Evolutionary conservation across 2,113 vertebrate species (phyloP), one percentile per base, ranked within the genome.

Genomic region (Naja naja): DNA sequence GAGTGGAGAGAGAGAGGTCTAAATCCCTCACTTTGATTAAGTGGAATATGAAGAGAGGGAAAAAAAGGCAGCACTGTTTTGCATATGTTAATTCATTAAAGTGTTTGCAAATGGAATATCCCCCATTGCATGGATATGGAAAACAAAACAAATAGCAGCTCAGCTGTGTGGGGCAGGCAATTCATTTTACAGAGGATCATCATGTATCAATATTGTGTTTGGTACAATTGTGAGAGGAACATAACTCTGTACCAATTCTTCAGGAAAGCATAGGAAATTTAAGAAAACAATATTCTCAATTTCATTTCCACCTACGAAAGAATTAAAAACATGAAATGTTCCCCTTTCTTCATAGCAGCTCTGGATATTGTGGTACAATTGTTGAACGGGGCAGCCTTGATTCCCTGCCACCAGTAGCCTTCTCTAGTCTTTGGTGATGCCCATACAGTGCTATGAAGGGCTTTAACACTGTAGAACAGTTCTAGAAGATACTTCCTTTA

Each of bases 71-170:
- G 7, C 86, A 47, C 45, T 87, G 23, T 93, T 93, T 93, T 93
- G 88, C 81, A 93, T 93, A 87, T 90, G 54, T 93, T 53, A 87
- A 87, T 93, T 93, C 92, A 93, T 87, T 93, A 81, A 93, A 90
- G 53, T 64, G 74, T 86, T 34, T 87, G 92, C 55, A 90, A 92
- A 53, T 5, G 3, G 22, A 90, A 90, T 86, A 64, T 27, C 45
- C 74, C 30, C 39, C 53, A 5, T 85, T 49, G 69, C 11, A 92
- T 39, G 43, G 2, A 92, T 54, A 23, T 20, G 88, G 55, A 52
- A 74, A 69, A 54, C 16, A 53, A 23, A 34, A 56, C 34, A 85
- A 89, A 49, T 34, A 89, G 39, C 91, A 89, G 60, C 34, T 56
- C 11, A 74, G 53, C 30, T 34, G 5, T 34, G n/a, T 69, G 14